Conservation (phyloP, 1,140 invertebrate species). For the Cyclina sinensis region DNA sequence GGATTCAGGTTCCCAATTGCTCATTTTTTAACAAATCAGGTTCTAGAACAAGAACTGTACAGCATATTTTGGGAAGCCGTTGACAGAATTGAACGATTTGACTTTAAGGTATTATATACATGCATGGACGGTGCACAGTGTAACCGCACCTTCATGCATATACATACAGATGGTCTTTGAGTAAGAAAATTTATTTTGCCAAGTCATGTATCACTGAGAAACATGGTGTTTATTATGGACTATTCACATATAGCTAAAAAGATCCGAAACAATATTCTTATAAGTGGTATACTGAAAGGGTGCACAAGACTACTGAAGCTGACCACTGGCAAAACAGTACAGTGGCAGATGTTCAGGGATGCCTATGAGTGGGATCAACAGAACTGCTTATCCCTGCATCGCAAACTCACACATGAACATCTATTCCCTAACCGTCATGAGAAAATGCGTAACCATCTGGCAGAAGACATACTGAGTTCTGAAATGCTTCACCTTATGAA, state of each 20-base stretch:
- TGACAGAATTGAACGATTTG: slow-evolving; percentile 34
- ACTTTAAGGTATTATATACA: slow-evolving; percentile 31
- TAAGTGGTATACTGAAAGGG: background rate
- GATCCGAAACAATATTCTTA: slow-evolving; percentile 66
- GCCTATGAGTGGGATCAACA: slow-evolving; percentile 17
- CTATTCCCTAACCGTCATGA: background rate
- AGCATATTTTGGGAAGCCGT: slow-evolving; percentile 57
- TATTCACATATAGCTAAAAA: slow-evolving; percentile 62
- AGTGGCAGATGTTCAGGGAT: slow-evolving; percentile 22
- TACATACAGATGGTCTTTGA: slow-evolving; percentile 36
- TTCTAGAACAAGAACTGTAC: slow-evolving; percentile 56
- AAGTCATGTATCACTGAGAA: slow-evolving; percentile 10
- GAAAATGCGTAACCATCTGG: slow-evolving; percentile 25
- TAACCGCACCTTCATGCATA: slow-evolving; percentile 64
- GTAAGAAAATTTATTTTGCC: background rate
- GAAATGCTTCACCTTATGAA: slow-evolving; percentile 10
- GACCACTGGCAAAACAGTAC: background rate
- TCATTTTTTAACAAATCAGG: slow-evolving; percentile 53
- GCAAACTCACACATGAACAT: slow-evolving; percentile 9
- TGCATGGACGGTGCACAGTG: slow-evolving; percentile 65
- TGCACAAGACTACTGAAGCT: slow-evolving; percentile 20
- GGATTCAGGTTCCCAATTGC: slow-evolving; percentile 69
- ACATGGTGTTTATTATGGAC: slow-evolving; percentile 68
- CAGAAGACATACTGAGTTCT: background rate
- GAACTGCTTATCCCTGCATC: background rate